A percentile compares a stretch with the other conserved stretches of the same genome.
Conservation (phyloP, 2,888 invertebrate species). For the Acanthoscelides obtectus region DNA sequence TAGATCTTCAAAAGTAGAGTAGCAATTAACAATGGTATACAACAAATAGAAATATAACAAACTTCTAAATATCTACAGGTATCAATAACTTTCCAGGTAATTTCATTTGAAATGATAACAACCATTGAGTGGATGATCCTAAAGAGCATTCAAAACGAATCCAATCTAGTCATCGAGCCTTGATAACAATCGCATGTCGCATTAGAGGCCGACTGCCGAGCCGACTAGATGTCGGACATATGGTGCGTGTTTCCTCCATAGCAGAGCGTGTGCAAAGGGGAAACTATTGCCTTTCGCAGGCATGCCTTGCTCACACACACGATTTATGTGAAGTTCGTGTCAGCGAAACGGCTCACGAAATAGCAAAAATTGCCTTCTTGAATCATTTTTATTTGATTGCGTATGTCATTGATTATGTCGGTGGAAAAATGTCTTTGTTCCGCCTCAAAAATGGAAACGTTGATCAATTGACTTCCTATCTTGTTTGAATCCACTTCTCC, state of each 20-base stretch:
- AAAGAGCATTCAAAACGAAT: slow-evolving; percentile 18
- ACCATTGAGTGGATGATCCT: background rate
- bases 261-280: slow-evolving; percentile 13
- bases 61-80: background rate
- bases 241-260: slow-evolving; percentile 39
- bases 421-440: background rate
- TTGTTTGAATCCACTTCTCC: no score
- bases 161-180: slow-evolving; percentile 33
- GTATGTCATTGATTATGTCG: background rate
- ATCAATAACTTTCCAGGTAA: background rate
- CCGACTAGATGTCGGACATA: slow-evolving; percentile 35
- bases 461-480: no score
- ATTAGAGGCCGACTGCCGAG: slow-evolving; percentile 36
- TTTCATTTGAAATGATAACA: background rate
- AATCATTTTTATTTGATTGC: background rate
- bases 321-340: background rate
- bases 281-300: slow-evolving; percentile 7
- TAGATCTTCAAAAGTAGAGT: no score
- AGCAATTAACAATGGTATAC: no score
- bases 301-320: background rate
- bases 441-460: background rate
- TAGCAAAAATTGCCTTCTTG: background rate
- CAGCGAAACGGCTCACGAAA: background rate
- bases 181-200: slow-evolving; percentile 43
- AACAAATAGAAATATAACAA: background rate